Conservation (phyloP, 1,140 invertebrate genomes). For the Drosophila kikkawai region DNA sequence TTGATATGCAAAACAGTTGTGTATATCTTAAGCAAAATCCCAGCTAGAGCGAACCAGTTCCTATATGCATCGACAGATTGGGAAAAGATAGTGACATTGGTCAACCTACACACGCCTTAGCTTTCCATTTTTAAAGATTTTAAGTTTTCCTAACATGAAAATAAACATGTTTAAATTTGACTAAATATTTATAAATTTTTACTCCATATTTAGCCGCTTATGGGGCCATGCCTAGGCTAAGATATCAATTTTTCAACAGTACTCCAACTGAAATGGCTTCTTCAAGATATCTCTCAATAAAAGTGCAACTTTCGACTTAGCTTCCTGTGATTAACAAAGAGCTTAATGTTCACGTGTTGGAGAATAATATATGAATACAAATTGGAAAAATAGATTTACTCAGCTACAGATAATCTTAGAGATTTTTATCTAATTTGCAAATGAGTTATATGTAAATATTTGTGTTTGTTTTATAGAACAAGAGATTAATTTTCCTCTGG, state of each 20-base stretch:
- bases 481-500: conserved; percentile 3
- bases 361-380: background rate
- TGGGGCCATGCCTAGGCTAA: no score
- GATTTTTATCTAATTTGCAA: background rate
- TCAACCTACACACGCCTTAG: background rate
- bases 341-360: background rate
- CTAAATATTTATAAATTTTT: no score
- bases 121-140: background rate
- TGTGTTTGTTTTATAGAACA: background rate
- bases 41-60: conserved; percentile 22
- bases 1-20: conserved; percentile 73
- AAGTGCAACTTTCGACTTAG: no score
- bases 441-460: background rate
- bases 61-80: conserved; percentile 12
- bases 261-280: background rate
- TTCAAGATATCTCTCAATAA: background rate
- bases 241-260: no score
- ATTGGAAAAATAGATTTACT: background rate
- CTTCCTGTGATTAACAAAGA: background rate
- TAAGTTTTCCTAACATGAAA: background rate
- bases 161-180: background rate
- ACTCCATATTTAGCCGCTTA: background rate
- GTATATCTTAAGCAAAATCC: conserved; percentile 36
- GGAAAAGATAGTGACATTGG: background rate
- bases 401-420: no score